Evolutionary conservation across 1,140 invertebrate species (phyloP).

Genomic region (Eupeodes corollae): DNA sequence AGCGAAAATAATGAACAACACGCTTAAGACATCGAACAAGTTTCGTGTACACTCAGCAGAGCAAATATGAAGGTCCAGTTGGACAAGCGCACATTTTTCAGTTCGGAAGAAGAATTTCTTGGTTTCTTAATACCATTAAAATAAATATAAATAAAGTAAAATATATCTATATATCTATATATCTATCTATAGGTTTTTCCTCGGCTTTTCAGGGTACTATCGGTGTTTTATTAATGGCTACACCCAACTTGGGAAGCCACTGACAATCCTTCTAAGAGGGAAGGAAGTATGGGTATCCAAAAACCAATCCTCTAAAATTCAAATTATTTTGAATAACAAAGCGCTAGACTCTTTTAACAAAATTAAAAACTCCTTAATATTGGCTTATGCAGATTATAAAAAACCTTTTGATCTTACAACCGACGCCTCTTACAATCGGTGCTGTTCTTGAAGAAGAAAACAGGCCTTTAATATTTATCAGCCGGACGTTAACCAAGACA

Average conservation of each 20-base stretch:
- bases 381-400: slow-evolving; percentile 24
- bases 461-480: slow-evolving; percentile 33
- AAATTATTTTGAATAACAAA: background rate
- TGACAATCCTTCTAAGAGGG: slow-evolving; percentile 10
- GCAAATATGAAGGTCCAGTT: no score
- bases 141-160: no score
- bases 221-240: no score
- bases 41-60: slow-evolving; percentile 14
- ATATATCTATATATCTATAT: no score
- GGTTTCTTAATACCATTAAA: no score
- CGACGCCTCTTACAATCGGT: slow-evolving; percentile 25
- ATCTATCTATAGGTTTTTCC: no score
- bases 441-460: slow-evolving; percentile 12
- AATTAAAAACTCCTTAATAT: slow-evolving; percentile 9
- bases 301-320: slow-evolving; percentile 4
- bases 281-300: slow-evolving; percentile 4
- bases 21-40: background rate
- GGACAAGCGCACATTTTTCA: no score
- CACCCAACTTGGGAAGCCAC: slow-evolving; percentile 18
- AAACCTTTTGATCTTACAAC: slow-evolving; percentile 23
- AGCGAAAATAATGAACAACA: slow-evolving; percentile 24
- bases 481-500: slow-evolving; percentile 12
- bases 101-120: no score
- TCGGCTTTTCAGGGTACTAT: no score
- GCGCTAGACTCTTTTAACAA: slow-evolving; percentile 5